Percentiles rank a stretch among this genome's conserved stretches.
These are phyloP conservation scores for Poecilia gillii DNA, from an alignment of 2,797 vertebrate species.

Conservation along the genomic window DNA sequence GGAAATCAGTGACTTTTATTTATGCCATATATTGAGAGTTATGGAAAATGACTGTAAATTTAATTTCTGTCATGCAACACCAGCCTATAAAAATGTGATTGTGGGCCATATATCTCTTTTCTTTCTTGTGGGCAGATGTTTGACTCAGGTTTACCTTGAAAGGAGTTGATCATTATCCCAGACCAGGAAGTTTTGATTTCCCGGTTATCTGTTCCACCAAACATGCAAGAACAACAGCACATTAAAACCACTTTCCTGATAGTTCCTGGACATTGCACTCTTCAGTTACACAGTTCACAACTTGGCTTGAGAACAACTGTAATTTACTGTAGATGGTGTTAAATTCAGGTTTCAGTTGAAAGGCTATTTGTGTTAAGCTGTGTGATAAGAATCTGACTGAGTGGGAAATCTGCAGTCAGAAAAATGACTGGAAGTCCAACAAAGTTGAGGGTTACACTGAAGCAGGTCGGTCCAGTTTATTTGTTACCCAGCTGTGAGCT, in stretches of 20 bases:
- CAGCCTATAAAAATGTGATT: neutral
- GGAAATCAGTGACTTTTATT: neutral
- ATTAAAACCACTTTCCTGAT: neutral
- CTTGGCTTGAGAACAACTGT: neutral
- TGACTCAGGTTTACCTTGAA: neutral
- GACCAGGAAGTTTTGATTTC: slow-evolving; percentile 51
- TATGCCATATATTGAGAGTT: neutral
- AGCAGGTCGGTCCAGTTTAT: neutral
- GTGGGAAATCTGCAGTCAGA: neutral
- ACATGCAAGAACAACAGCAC: neutral
- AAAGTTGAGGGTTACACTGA: neutral
- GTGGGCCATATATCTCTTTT: neutral
- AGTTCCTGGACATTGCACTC: slow-evolving; percentile 3
- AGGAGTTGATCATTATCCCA: slow-evolving; percentile 64
- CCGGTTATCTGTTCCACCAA: slow-evolving; percentile 72
- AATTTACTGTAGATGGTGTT: neutral
- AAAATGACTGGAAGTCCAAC: too few species aligned
- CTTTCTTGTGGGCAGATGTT: neutral
- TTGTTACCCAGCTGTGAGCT: slow-evolving; percentile 30
- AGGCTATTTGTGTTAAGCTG: neutral
- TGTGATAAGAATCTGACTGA: neutral
- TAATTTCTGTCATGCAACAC: neutral
- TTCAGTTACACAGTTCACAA: neutral
- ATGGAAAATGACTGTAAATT: neutral
- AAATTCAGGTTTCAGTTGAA: neutral